These are phyloP conservation scores for Azorinus chamasolen DNA, from an alignment of 2,888 invertebrate genomes.

Conservation along the genomic window DNA sequence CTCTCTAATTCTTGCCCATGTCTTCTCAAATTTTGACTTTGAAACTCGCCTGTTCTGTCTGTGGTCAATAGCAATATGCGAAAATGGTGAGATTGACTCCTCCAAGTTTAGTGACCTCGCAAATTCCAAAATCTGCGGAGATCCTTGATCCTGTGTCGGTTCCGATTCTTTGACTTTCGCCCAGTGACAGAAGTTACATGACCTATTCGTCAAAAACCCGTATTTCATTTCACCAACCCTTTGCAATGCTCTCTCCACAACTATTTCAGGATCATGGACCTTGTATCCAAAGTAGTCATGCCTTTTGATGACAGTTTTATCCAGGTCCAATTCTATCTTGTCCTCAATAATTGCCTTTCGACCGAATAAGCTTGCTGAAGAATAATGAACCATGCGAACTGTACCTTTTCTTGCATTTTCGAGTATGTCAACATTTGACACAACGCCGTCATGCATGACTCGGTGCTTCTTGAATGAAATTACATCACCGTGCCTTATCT, in stretches of 20 bases:
- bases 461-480: slow-evolving; percentile 25
- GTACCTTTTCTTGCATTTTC: slow-evolving; percentile 14
- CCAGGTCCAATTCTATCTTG: slow-evolving; percentile 21
- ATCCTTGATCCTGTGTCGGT: too few species aligned
- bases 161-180: slow-evolving; percentile 25
- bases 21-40: slow-evolving; percentile 2
- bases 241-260: slow-evolving; percentile 31
- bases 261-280: slow-evolving; percentile 30
- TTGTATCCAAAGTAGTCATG: slow-evolving; percentile 24
- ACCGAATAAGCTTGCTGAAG: slow-evolving; percentile 19
- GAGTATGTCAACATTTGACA: slow-evolving; percentile 1
- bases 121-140: too few species aligned
- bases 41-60: slow-evolving; percentile 12
- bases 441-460: slow-evolving; percentile 25
- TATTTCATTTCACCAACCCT: slow-evolving; percentile 48
- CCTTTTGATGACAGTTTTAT: slow-evolving; percentile 7
- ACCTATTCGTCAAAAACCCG: slow-evolving; percentile 31
- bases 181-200: slow-evolving; percentile 50
- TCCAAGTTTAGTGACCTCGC: too few species aligned
- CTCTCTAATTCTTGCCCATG: slow-evolving; percentile 29
- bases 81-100: background rate
- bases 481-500: slow-evolving; percentile 32
- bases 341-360: slow-evolving; percentile 28
- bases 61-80: slow-evolving; percentile 12
- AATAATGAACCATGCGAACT: slow-evolving; percentile 31